Evolutionary conservation across 2,113 vertebrate genomes (phyloP), one percentile per base, ranked within the genome.

Genomic region (Mus spicilegus): DNA sequence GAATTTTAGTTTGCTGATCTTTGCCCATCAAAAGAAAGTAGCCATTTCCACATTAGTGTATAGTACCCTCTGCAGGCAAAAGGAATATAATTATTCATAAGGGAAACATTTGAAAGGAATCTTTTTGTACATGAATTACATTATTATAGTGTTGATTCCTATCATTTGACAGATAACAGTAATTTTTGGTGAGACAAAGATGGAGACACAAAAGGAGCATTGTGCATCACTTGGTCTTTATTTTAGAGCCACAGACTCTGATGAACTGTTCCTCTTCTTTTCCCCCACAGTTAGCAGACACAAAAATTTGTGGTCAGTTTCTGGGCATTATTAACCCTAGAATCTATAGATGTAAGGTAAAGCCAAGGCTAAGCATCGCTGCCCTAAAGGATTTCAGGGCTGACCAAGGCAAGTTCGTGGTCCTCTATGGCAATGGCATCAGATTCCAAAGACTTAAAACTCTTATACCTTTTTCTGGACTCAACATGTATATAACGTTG

Each of bases 1-100:
- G 33, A 95, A 92, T 89, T 82, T 76, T 91, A 76, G 73, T 69
- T 70, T 20, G 58, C 88, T 77, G 77, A 82, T 33, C 54, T 76
- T 88, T 81, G 17, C 33, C 46, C 6, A 46, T 76, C n/a, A 73
- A 65, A 89, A 90, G 36, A n/a, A 87, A 78, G 39, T 3, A 0
- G 30, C 4, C 13, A 73, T n/a, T 26, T 81, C 39, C 28, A 22
- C 67, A 46, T n/a, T 70, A 26, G 94, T 49, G 46, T 22, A 61
- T 0, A 81, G 54, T 7, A 91, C 4, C 9, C 24, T 77, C 46
- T 65, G 4, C 7, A 36, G 56, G n/a, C 46, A 70, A 54, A 93
- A 91, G 73, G 13, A 80, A 49, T 49, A 85, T n/a, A 14, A 28
- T 63, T 87, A 58, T 51, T 30, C 3, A 51, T 4, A 39, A 95